Conservation (phyloP, 2,888 invertebrate genomes). For the Cylloceria caligata region DNA sequence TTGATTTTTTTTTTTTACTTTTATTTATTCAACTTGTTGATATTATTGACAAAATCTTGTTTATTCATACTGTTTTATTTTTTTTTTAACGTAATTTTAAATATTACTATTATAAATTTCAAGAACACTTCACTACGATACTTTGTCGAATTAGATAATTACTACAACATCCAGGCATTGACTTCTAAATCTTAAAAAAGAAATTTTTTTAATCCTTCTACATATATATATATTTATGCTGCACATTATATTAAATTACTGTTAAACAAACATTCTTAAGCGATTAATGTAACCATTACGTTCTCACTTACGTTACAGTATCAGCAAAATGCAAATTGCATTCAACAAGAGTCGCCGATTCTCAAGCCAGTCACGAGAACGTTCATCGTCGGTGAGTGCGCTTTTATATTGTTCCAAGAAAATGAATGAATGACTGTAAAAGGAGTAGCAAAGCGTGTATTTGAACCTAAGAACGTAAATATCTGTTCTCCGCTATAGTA, state of each 20-base stretch:
- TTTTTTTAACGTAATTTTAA: background rate
- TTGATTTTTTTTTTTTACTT: constrained; percentile 70
- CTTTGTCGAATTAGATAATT: too few species aligned
- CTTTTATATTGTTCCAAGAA: constrained; percentile 22
- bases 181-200: background rate
- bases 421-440: constrained; percentile 33
- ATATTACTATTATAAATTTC: background rate
- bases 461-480: background rate
- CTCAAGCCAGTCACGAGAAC: background rate
- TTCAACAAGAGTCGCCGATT: background rate
- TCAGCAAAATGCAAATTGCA: background rate
- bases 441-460: background rate
- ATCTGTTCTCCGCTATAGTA: background rate
- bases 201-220: too few species aligned
- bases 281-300: too few species aligned
- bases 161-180: too few species aligned
- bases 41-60: background rate
- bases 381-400: constrained; percentile 53
- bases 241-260: background rate
- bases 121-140: background rate
- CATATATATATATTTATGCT: background rate
- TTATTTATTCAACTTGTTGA: background rate
- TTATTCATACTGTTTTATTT: background rate
- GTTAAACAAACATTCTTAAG: too few species aligned
- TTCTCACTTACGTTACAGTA: constrained; percentile 14